A percentile compares a stretch with the other conserved stretches of the same genome.
Evolutionary conservation across 1,140 invertebrate genomes (phyloP).

Genomic region (Cecropterus lyciades): DNA sequence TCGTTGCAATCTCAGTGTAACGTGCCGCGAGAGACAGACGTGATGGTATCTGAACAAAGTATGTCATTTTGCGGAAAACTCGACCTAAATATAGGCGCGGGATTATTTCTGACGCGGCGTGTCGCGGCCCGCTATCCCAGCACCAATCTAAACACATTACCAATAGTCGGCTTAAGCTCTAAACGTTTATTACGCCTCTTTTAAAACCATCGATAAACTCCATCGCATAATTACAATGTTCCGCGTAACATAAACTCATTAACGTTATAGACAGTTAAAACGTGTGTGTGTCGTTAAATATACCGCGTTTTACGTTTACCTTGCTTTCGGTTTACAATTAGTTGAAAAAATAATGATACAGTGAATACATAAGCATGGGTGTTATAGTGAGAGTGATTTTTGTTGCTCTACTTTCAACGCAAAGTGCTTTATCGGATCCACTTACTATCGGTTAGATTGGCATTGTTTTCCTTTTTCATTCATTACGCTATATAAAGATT

Average conservation of each 20-base stretch:
- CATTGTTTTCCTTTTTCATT: background rate
- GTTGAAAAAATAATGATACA: background rate
- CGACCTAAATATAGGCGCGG: constrained; percentile 71
- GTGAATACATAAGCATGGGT: constrained; percentile 20
- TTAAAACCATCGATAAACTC: constrained; percentile 43
- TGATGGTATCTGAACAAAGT: constrained; percentile 53
- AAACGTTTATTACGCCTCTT: constrained; percentile 60
- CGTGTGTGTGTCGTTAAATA: too few relatives aligned
- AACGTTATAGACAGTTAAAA: constrained; percentile 16
- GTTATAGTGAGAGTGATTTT: constrained; percentile 44
- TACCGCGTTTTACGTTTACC: background rate
- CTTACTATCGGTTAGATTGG: constrained; percentile 45
- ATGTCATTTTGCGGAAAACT: constrained; percentile 78
- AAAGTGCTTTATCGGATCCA: constrained; percentile 40
- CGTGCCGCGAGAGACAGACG: constrained; percentile 48
- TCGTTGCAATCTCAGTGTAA: constrained; percentile 25
- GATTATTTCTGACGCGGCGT: constrained; percentile 74
- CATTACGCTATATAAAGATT: too few relatives aligned
- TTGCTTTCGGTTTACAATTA: background rate
- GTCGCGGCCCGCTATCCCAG: constrained; percentile 63
- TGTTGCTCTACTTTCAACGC: constrained; percentile 37
- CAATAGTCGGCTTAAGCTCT: constrained; percentile 51
- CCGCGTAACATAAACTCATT: constrained; percentile 17
- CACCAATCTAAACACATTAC: constrained; percentile 72
- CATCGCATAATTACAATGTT: constrained; percentile 9